Base-by-base conservation (phyloP, 1,140 invertebrate species). In the Phymastichus coffea region DNA sequence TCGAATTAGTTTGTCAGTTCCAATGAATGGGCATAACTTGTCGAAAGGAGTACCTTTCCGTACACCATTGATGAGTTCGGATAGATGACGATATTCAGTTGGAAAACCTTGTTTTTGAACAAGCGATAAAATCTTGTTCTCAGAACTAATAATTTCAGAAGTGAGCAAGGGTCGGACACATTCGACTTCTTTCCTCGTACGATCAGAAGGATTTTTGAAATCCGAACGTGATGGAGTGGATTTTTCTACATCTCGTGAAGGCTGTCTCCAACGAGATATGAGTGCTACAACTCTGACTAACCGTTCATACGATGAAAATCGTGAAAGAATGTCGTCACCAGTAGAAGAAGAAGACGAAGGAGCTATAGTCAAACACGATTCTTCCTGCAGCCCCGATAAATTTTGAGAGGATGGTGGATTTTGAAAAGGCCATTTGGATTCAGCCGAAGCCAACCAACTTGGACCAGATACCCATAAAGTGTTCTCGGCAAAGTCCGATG, bases 11-110 rank as follows among this genome's bases (percentile, higher is more conserved):
- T n/a, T n/a, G n/a, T n/a, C n/a, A n/a, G n/a, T n/a, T n/a, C n/a
- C n/a, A n/a, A n/a, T n/a, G n/a, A n/a, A n/a, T n/a, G n/a, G n/a
- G n/a, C n/a, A n/a, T n/a, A n/a, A 56, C 8, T 14, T 23, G 8
- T 70, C 70, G 20, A 80, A 57, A 28, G 80, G 43, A 14, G 76
- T 70, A 2, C 74, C 75, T 63, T 75, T 66, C 46, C 70, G 71
- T 33, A 61, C 48, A 20, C 67, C 58, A 55, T 69, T 54, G 2
- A 66, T 33, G 6, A 78, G 30, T 9, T 64, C 41, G 2, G 69
- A 46, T 14, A 80, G 53, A 20, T 76, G 33, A 9, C 78, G 76
- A 7, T 74, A 77, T n/a, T 80, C 78, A 43, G 73, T 62, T 7
- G 79, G 9, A 3, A 79, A 28, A n/a, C 67, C 68, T 14, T 63